A percentile compares a stretch with the other conserved stretches of the same genome.
Evolutionary conservation across 2,797 vertebrate species (phyloP).

Genomic region (Acipenser ruthenus): DNA sequence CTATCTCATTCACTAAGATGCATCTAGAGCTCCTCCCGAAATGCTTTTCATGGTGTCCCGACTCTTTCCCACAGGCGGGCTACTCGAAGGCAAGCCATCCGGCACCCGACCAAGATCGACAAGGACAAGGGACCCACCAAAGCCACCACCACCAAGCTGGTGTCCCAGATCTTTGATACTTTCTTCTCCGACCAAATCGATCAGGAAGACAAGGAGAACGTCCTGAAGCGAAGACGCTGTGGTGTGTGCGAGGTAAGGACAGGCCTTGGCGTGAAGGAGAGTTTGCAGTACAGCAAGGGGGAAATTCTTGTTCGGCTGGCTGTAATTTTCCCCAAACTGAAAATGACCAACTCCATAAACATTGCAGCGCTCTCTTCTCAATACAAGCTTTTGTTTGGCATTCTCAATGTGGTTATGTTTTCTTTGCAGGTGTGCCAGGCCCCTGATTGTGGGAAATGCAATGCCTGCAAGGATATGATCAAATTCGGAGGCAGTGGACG

Average conservation of each 20-base stretch:
- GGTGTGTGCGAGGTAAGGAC: conserved; percentile 84
- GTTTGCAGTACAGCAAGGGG: no score
- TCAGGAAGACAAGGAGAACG: conserved; percentile 80
- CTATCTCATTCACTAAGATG: background rate
- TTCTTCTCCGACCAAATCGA: conserved; percentile 97
- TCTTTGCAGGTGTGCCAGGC: conserved; percentile 81
- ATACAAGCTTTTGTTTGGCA: background rate
- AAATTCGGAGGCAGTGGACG: conserved; percentile 88
- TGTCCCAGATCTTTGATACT: conserved; percentile 91
- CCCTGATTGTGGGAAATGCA: conserved; percentile 86
- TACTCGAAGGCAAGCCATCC: conserved; percentile 78
- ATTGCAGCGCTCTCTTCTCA: no score
- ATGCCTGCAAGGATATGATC: conserved; percentile 91
- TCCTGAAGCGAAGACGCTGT: conserved; percentile 78
- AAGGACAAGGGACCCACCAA: conserved; percentile 92
- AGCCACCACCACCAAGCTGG: conserved; percentile 89
- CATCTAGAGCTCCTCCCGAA: background rate
- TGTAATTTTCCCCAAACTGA: no score
- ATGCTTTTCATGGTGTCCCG: no score
- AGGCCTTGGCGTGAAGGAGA: no score
- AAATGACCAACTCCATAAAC: no score
- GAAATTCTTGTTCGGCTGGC: no score
- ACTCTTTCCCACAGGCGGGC: conserved; percentile 61
- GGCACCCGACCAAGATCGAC: conserved; percentile 82
- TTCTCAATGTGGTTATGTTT: background rate